Conservation (phyloP, 2,888 invertebrate species). For the Pocota personata region DNA sequence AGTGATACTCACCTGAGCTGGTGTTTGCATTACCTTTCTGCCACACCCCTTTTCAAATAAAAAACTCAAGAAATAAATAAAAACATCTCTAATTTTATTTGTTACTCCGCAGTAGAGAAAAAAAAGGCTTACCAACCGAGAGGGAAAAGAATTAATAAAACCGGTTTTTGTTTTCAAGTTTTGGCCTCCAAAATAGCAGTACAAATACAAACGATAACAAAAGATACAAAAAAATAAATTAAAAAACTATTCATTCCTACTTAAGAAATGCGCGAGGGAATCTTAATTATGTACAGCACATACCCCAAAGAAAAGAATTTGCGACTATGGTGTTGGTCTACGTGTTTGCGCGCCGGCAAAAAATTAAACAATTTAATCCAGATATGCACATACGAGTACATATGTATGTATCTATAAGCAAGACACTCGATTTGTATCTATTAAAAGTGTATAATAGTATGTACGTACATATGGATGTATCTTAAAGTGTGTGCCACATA, state of each 20-base stretch:
- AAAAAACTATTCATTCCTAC: not conserved
- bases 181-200: constrained; percentile 22
- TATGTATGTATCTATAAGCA: not conserved
- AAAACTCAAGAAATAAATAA: constrained; percentile 1
- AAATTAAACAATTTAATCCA: not conserved
- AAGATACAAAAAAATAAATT: not conserved
- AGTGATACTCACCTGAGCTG: not conserved
- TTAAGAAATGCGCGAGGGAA: not conserved
- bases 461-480: not conserved
- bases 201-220: not conserved
- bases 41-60: constrained; percentile 41
- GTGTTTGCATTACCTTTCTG: not conserved
- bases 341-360: constrained; percentile 12
- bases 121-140: not conserved
- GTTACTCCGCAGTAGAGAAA: constrained; percentile 30
- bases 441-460: too few species aligned
- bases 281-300: not conserved
- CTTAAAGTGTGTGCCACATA: not conserved
- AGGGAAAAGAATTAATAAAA: constrained; percentile 6
- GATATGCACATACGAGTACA: too few species aligned
- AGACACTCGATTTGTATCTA: not conserved
- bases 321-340: not conserved
- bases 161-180: constrained; percentile 16
- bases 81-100: not conserved
- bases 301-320: not conserved